Conservation (phyloP, 2,113 vertebrate species). For the Eolophus roseicapilla region DNA sequence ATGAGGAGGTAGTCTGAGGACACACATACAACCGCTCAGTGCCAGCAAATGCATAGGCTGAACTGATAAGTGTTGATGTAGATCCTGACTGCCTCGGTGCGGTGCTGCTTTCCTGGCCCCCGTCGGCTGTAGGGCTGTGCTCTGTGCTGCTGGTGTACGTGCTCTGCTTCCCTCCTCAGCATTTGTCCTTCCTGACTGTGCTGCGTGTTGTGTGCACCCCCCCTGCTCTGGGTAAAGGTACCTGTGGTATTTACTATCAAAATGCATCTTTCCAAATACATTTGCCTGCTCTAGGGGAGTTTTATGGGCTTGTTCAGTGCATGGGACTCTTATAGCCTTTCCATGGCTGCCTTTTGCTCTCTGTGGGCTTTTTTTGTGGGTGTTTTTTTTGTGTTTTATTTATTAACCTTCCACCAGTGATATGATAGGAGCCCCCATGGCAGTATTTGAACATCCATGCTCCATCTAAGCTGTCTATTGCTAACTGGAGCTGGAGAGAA, state of each 20-base stretch:
- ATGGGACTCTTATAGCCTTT: background rate
- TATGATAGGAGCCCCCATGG: background rate
- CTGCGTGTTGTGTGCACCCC: accelerated
- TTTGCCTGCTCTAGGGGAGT: background rate
- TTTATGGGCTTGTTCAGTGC: background rate
- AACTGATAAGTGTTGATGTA: background rate
- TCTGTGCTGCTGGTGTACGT: background rate
- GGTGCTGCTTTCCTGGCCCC: background rate
- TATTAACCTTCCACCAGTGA: background rate
- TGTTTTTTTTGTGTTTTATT: background rate
- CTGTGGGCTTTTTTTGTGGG: background rate
- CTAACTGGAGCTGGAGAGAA: background rate
- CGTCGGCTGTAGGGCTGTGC: accelerated
- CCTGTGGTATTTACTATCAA: background rate
- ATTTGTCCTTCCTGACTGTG: background rate
- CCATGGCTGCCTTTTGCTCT: background rate
- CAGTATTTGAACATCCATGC: background rate
- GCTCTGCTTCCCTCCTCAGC: background rate
- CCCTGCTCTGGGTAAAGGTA: background rate
- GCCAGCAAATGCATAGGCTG: background rate
- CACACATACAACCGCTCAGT: background rate
- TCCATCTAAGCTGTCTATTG: background rate
- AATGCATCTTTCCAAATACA: background rate
- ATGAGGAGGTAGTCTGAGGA: background rate
- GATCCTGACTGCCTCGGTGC: accelerated